Evolutionary conservation across 2,888 invertebrate species (phyloP).

Genomic region (Ferdinandea cuprea): DNA sequence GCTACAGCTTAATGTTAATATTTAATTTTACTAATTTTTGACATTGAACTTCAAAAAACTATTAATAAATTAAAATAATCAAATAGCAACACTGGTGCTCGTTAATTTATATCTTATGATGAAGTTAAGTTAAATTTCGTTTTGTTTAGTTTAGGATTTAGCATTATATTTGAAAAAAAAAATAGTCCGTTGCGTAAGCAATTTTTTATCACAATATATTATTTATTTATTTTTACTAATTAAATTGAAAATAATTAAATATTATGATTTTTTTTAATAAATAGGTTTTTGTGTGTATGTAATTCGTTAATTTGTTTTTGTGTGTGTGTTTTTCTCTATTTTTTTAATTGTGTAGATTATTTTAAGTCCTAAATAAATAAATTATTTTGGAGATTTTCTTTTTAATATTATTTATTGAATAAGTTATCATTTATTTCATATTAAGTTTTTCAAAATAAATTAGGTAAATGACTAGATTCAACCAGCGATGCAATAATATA

Average conservation of each 20-base stretch:
- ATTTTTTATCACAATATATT: conserved; percentile 65
- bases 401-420: not conserved
- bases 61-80: conserved; percentile 26
- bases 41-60: conserved; percentile 33
- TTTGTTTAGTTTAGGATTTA: conserved; percentile 22
- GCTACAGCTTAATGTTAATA: conserved; percentile 53
- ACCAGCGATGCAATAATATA: conserved; percentile 47
- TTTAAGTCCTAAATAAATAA: conserved; percentile 44
- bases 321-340: conserved; percentile 17
- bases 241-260: conserved; percentile 31
- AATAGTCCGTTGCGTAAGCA: conserved; percentile 70
- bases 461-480: conserved; percentile 68
- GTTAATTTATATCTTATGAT: conserved; percentile 1
- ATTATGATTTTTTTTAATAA: conserved; percentile 34
- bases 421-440: conserved; percentile 13
- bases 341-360: conserved; percentile 7
- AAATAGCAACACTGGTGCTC: conserved; percentile 52
- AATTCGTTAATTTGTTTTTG: conserved; percentile 14
- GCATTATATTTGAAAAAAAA: conserved; percentile 45
- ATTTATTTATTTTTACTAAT: conserved; percentile 43
- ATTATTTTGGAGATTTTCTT: conserved; percentile 26
- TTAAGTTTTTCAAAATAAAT: conserved; percentile 33
- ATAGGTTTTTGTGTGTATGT: conserved; percentile 42
- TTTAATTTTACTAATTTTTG: conserved; percentile 33
- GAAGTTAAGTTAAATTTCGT: not conserved